Conservation (phyloP, 2,113 vertebrate species). For the Apteryx mantelli region DNA sequence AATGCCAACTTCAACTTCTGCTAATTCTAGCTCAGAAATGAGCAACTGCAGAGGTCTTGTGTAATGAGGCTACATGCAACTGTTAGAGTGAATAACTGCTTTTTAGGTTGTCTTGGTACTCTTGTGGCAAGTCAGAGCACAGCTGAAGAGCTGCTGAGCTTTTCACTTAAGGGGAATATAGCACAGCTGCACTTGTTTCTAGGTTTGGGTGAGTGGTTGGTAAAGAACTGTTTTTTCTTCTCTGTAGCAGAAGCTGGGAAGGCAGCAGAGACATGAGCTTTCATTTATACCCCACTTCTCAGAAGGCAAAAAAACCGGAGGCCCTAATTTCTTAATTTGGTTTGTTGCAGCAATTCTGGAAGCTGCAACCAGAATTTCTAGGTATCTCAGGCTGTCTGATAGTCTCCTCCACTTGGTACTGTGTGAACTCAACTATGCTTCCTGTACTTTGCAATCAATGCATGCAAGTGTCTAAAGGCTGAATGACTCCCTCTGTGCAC, state of each 20-base stretch:
- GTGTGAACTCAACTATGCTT: neutral
- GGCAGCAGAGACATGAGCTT: neutral
- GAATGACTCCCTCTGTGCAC: neutral
- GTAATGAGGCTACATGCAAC: neutral
- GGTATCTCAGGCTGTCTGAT: neutral
- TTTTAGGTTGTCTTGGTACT: neutral
- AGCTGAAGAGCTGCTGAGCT: neutral
- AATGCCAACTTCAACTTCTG: neutral
- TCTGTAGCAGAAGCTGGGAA: neutral
- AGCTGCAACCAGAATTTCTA: neutral
- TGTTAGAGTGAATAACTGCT: neutral
- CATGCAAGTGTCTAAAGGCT: neutral
- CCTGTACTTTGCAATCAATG: neutral
- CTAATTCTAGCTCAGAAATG: neutral
- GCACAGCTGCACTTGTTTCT: neutral
- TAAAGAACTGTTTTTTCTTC: neutral
- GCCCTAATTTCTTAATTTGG: neutral
- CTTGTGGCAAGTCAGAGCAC: neutral
- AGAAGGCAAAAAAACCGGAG: neutral
- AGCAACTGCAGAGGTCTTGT: neutral
- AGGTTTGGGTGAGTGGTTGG: neutral
- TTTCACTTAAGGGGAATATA: neutral
- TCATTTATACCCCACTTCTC: neutral
- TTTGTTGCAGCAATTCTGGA: neutral
- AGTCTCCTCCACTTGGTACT: neutral